Conservation (phyloP, 2,113 vertebrate species). For the Lamprotornis superbus region DNA sequence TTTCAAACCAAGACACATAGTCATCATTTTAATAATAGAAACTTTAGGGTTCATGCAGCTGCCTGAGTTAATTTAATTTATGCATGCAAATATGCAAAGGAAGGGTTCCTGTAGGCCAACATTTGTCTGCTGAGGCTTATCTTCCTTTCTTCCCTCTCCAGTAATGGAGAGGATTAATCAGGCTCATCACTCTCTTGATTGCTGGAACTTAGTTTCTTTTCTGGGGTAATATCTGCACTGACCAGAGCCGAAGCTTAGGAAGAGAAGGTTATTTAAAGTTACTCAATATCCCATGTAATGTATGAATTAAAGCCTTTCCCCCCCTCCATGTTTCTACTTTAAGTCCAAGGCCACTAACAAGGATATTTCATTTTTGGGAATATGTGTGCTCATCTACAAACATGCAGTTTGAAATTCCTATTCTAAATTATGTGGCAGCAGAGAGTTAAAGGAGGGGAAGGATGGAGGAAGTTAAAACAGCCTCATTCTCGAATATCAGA, state of each 20-base stretch:
- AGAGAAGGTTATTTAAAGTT: background rate
- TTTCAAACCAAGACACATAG: background rate
- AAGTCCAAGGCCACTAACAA: background rate
- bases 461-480: background rate
- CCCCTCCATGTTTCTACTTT: rapidly evolving
- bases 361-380: background rate
- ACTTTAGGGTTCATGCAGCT: background rate
- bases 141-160: background rate
- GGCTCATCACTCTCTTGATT: background rate
- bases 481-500: background rate
- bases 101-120: background rate
- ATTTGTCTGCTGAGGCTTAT: background rate
- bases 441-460: background rate
- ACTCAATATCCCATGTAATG: background rate
- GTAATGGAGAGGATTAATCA: background rate
- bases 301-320: background rate
- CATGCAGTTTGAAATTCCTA: background rate
- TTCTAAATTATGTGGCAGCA: background rate
- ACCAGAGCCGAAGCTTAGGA: background rate
- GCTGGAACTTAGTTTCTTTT: background rate
- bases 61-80: background rate
- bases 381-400: background rate
- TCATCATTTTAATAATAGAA: background rate
- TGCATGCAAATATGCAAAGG: background rate
- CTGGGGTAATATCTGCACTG: background rate